These are phyloP conservation scores for Bombus fervidus DNA, from an alignment of 1,140 invertebrate genomes.

Conservation along the genomic window DNA sequence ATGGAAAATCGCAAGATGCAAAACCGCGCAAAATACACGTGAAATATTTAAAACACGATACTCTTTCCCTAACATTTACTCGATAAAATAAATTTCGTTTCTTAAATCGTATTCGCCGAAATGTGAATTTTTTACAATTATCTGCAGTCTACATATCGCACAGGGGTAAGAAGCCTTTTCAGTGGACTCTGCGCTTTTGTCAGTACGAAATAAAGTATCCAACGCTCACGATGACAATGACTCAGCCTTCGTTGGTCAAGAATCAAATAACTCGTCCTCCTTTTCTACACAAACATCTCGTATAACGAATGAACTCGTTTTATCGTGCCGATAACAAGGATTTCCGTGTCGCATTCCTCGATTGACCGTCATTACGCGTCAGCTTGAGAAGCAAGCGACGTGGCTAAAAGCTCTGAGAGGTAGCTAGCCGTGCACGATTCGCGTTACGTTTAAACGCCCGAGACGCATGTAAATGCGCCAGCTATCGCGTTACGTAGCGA, in stretches of 20 bases:
- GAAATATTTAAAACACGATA: no score
- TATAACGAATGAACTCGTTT: neutral
- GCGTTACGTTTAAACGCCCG: conserved; percentile 8
- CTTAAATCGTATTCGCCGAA: no score
- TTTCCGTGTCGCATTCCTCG: neutral
- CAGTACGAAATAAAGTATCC: neutral
- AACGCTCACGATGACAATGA: neutral
- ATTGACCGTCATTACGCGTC: neutral
- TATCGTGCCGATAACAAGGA: neutral
- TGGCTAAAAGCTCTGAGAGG: neutral
- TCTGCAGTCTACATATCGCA: no score
- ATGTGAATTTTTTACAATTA: no score
- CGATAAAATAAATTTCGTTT: no score
- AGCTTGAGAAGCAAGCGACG: neutral
- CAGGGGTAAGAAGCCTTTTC: neutral
- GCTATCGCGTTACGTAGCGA: conserved; percentile 11
- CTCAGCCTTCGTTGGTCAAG: neutral
- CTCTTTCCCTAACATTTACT: no score
- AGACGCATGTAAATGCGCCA: conserved; percentile 18
- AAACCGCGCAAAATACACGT: no score
- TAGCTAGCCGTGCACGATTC: neutral
- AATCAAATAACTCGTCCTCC: no score
- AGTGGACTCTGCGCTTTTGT: neutral
- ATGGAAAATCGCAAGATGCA: no score
- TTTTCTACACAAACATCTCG: neutral